Conservation (phyloP, 1,140 invertebrate species). For the Apis dorsata region DNA sequence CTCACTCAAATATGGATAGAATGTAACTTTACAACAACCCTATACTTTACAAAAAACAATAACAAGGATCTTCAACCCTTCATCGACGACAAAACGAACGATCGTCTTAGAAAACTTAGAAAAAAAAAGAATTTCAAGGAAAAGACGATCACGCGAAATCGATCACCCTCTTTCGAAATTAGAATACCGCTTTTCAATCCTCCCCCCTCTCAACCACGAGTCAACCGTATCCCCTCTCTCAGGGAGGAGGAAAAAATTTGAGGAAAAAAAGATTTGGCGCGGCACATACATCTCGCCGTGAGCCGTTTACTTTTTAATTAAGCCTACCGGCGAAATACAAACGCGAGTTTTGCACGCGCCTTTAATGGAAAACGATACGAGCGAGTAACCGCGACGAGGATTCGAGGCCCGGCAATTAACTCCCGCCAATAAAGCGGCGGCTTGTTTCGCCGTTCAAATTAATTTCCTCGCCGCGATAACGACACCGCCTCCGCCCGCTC, state of each 20-base stretch:
- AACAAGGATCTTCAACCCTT: no score
- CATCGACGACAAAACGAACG: no score
- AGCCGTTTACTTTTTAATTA: conserved; percentile 43
- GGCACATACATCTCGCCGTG: background rate
- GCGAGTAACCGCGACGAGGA: background rate
- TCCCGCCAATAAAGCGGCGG: conserved; percentile 53
- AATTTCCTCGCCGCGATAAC: conserved; percentile 59
- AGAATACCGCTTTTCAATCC: no score
- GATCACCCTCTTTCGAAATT: no score
- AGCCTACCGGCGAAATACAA: conserved; percentile 32
- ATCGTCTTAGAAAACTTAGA: no score
- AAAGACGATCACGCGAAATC: no score
- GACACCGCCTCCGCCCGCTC: conserved; percentile 36
- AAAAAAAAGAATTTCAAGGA: no score
- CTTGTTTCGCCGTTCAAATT: conserved; percentile 57
- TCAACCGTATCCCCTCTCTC: no score
- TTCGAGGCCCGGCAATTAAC: conserved; percentile 52
- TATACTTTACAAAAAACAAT: no score
- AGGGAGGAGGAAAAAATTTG: background rate
- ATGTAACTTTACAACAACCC: no score
- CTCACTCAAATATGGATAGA: no score
- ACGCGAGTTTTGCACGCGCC: conserved; percentile 40
- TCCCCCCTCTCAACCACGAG: no score
- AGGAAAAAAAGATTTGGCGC: background rate
- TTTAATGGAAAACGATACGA: conserved; percentile 47